Evolutionary conservation across 2,113 vertebrate genomes (phyloP).

Genomic region (Nannobrachium achirus): DNA sequence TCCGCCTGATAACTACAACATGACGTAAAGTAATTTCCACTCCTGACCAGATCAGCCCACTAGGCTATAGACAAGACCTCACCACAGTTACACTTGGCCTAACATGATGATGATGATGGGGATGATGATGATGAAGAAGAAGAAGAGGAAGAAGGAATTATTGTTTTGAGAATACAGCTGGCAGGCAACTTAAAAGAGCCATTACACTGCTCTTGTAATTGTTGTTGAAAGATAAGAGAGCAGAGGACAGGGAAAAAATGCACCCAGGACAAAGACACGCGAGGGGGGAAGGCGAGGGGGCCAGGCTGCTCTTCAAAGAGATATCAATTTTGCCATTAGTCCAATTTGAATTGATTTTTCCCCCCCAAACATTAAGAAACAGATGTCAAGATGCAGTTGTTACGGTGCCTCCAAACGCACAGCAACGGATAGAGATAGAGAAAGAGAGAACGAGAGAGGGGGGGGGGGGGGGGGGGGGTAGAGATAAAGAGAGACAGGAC

Average conservation of each 20-base stretch:
- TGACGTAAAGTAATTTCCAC: too few species aligned
- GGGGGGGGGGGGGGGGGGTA: slow-evolving; percentile 10
- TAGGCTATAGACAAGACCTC: too few species aligned
- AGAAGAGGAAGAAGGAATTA: too few species aligned
- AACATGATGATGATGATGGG: too few species aligned
- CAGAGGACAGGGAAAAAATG: slow-evolving; percentile 61
- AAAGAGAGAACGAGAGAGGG: slow-evolving; percentile 29
- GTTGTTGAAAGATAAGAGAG: slow-evolving; percentile 82
- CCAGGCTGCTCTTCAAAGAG: slow-evolving; percentile 76
- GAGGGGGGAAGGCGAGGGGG: background rate
- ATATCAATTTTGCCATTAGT: slow-evolving; percentile 82
- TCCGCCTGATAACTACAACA: too few species aligned
- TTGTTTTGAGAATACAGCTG: slow-evolving; percentile 77
- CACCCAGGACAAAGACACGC: slow-evolving; percentile 63
- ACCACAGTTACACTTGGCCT: slow-evolving; percentile 56
- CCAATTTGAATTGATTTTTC: slow-evolving; percentile 77
- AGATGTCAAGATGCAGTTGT: slow-evolving; percentile 73
- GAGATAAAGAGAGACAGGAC: background rate
- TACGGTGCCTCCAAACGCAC: slow-evolving; percentile 60
- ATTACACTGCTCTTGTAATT: slow-evolving; percentile 78
- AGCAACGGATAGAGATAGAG: slow-evolving; percentile 45
- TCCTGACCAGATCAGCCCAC: too few species aligned
- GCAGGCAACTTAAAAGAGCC: slow-evolving; percentile 78
- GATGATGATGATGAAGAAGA: too few species aligned
- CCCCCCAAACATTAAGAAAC: slow-evolving; percentile 64